A percentile compares a stretch with the other conserved stretches of the same genome.
Evolutionary conservation across 2,113 vertebrate species (phyloP).

Genomic region (Ctenodactylus gundi): DNA sequence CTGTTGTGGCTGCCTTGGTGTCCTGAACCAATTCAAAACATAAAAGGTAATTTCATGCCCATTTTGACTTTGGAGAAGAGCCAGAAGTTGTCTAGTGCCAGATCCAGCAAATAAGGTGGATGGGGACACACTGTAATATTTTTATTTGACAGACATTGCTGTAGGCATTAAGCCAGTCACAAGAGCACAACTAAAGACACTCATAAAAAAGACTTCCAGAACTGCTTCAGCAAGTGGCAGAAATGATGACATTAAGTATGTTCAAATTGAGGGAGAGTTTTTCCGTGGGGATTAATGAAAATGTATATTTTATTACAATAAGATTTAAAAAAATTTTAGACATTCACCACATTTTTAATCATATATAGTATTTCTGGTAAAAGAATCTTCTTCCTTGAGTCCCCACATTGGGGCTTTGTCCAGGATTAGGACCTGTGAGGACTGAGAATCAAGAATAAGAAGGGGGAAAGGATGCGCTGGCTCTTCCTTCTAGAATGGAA

Average conservation of each 20-base stretch:
- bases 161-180: not conserved
- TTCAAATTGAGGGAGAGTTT: not conserved
- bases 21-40: no score
- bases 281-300: not conserved
- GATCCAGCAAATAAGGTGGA: not conserved
- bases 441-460: not conserved
- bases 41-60: no score
- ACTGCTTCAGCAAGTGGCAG: not conserved
- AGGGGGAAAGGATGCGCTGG: not conserved
- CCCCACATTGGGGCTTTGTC: rapidly evolving
- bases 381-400: not conserved
- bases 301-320: not conserved
- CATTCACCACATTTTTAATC: not conserved
- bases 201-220: not conserved
- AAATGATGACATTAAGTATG: not conserved
- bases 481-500: not conserved
- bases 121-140: not conserved
- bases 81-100: not conserved
- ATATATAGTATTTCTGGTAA: not conserved
- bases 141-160: not conserved
- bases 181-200: not conserved
- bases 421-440: not conserved
- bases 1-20: no score
- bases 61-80: not conserved
- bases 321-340: not conserved